Percentiles rank a stretch among this genome's conserved stretches.
These are phyloP conservation scores for Sternarchorhynchus goeldii DNA, from an alignment of 2,797 vertebrate species.

Conservation along the genomic window DNA sequence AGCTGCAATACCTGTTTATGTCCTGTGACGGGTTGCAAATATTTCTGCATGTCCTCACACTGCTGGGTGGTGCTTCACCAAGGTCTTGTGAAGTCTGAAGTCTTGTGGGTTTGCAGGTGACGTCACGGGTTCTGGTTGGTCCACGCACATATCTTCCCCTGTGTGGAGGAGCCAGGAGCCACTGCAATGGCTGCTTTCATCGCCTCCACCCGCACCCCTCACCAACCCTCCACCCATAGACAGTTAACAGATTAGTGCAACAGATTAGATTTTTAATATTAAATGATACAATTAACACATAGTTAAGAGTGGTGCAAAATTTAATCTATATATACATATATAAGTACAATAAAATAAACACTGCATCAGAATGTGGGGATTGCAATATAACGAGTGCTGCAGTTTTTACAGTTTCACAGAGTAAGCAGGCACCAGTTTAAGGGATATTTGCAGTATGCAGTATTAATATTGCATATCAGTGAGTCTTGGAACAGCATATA, in stretches of 20 bases:
- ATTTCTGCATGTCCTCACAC: not conserved
- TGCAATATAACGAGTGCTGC: too few species aligned
- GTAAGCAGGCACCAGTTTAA: too few species aligned
- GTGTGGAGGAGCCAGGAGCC: slow-evolving; percentile 53
- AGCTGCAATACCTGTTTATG: not conserved
- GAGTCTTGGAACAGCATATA: too few species aligned
- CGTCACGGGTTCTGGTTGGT: slow-evolving; percentile 70
- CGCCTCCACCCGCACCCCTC: slow-evolving; percentile 57
- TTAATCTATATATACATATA: slow-evolving; percentile 64
- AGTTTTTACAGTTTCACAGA: too few species aligned
- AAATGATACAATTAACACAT: not conserved
- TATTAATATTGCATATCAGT: too few species aligned
- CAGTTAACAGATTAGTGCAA: too few species aligned
- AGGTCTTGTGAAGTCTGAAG: slow-evolving; percentile 6
- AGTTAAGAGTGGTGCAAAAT: slow-evolving; percentile 48
- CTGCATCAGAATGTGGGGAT: too few species aligned
- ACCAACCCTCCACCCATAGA: too few species aligned
- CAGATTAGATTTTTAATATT: too few species aligned
- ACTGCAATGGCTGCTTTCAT: slow-evolving; percentile 64
- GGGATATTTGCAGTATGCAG: too few species aligned
- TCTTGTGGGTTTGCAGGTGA: slow-evolving; percentile 49
- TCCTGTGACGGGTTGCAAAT: not conserved
- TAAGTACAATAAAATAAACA: too few species aligned
- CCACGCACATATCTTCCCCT: slow-evolving; percentile 54
- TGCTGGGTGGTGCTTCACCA: not conserved